phyloP scores from a whole-genome alignment of 2,797 vertebrate species.

The Neomorphus geoffroyi region DNA sequence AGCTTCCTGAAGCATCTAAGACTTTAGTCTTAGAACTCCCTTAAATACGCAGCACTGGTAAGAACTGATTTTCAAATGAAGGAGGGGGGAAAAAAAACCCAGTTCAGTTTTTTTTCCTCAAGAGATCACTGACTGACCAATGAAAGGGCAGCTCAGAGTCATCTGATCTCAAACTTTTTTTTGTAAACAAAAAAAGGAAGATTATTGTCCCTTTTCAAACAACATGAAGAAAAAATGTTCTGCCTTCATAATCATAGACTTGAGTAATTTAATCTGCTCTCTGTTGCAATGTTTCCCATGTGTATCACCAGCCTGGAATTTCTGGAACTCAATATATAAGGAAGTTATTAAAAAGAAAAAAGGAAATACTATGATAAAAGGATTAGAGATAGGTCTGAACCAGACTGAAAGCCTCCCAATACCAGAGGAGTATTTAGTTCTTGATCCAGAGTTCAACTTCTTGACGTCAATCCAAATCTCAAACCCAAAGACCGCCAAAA shows the following conservation, averaged over 20 bases:
- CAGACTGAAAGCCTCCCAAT: neutral
- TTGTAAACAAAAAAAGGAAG: neutral
- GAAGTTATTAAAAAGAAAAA: constrained; percentile 63
- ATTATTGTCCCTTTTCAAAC: constrained; percentile 8
- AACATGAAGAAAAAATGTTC: neutral
- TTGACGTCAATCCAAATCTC: neutral
- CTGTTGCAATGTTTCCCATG: constrained; percentile 52
- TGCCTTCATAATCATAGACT: constrained; percentile 22
- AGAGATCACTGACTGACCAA: neutral
- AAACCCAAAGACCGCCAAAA: neutral
- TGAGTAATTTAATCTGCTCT: constrained; percentile 36
- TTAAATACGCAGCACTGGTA: neutral
- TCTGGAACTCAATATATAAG: constrained; percentile 61
- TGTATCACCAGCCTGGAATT: constrained; percentile 54
- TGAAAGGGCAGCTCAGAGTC: neutral
- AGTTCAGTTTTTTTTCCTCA: neutral
- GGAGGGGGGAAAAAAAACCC: fast-evolving
- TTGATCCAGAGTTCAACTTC: neutral
- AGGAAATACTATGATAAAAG: constrained; percentile 3
- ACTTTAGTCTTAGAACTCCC: constrained; percentile 11
- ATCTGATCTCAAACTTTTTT: neutral
- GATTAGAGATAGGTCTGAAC: constrained; percentile 21
- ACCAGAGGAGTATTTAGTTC: neutral
- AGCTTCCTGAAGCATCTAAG: constrained; percentile 55
- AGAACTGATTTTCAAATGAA: constrained; percentile 8